Evolutionary conservation across 2,113 vertebrate genomes (phyloP), one percentile per base, ranked within the genome.

Genomic region (Zosterops pallidus): DNA sequence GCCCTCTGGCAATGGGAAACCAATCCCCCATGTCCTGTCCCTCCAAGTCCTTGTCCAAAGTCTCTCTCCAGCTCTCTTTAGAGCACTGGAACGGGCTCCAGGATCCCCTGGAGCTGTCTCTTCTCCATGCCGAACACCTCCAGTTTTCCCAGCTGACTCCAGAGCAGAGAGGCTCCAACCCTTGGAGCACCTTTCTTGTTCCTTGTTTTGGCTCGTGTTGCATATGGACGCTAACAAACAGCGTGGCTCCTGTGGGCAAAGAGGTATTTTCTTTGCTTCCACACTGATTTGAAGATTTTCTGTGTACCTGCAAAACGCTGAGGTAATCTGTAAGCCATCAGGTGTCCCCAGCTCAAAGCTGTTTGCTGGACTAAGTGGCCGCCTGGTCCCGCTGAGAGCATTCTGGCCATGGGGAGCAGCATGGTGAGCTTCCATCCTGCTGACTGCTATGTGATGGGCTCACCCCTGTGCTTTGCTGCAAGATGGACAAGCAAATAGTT

Each of bases 61-160:
- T 62, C 21, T 12, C 37, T 50, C 37, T 52, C 7, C 37, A 35
- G 37, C 31, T 62, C 79, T 70, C 20, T 62, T 62, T 37, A 62
- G 80, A 46, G 39, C 20, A 9, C 39, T 71, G 33, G 25, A 37
- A 71, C n/a, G 46, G 15, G 37, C 31, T 70, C 25, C 2, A 1
- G 29, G 46, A 29, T 62, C 9, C n/a, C 25, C 12, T 0, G 0
- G 25, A 62, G 55, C 42, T 21, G 9, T 59, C 11, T 42, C 8
- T 35, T 35, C 37, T 71, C 46, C 46, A 24, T 26, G 37, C 64
- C 37, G 56, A 60, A 29, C 37, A 50, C 37, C 31, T 69, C 37
- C 20, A 44, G 20, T 25, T 83, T 47, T 52, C 37, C 16, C 24
- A 50, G 55, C 31, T 60, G 19, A 11, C 24, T 35, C 37, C 55